A percentile compares a stretch with the other conserved stretches of the same genome.
phyloP scores from a whole-genome alignment of 2,797 vertebrate genomes.

The Pseudotriccus pelzelni region DNA sequence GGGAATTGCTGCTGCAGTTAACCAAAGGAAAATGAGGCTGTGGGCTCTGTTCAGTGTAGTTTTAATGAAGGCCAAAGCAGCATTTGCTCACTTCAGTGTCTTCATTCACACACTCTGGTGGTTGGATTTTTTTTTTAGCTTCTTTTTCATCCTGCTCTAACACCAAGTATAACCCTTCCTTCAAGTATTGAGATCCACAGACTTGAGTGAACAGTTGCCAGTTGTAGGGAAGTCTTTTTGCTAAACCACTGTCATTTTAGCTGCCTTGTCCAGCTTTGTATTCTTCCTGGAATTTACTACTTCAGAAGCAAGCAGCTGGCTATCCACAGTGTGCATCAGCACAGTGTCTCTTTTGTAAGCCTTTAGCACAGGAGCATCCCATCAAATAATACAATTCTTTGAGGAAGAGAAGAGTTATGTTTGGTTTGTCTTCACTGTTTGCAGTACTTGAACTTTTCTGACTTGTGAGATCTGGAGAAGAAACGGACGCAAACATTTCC shows the following conservation, averaged over 20 bases:
- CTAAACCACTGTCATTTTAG: not conserved
- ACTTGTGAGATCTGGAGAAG: not conserved
- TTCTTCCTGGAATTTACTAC: not conserved
- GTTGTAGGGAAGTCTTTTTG: not conserved
- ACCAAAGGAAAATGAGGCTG: not conserved
- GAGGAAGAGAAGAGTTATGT: not conserved
- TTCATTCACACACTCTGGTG: not conserved
- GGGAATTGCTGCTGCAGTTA: not conserved
- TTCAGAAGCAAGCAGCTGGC: not conserved
- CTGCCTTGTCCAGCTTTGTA: not conserved
- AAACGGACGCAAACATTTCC: not conserved
- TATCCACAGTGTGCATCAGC: not conserved
- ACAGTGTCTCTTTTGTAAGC: not conserved
- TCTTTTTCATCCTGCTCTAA: not conserved
- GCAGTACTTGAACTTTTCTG: not conserved
- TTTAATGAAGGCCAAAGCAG: not conserved
- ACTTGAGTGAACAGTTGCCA: not conserved
- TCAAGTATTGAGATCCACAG: not conserved
- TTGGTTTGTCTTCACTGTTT: not conserved
- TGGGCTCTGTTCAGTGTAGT: not conserved
- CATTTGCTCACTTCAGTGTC: not conserved
- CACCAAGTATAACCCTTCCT: not conserved
- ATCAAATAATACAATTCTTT: not conserved
- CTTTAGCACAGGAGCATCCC: not conserved
- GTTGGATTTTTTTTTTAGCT: fast-evolving